Conservation (phyloP, 2,888 invertebrate species). For the Strigamia transsilvanica region DNA sequence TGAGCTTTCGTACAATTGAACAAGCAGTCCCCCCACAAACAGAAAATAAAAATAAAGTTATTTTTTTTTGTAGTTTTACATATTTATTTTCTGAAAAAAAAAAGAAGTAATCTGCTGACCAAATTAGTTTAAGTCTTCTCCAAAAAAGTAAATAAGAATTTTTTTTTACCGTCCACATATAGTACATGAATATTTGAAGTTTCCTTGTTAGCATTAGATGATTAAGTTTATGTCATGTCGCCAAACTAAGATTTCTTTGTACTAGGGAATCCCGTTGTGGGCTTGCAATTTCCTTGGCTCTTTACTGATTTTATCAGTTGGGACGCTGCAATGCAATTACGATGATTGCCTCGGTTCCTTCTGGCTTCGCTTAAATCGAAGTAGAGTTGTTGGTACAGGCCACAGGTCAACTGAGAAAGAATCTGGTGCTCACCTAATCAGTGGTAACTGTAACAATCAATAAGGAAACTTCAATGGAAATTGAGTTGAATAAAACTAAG, state of each 20-base stretch:
- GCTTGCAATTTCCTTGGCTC: constrained; percentile 41
- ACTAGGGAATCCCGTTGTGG: constrained; percentile 22
- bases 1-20: too few species aligned
- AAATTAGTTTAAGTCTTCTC: too few species aligned
- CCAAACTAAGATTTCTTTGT: constrained; percentile 45
- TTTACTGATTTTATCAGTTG: constrained; percentile 43
- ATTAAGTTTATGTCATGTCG: constrained; percentile 27
- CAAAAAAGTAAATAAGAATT: not conserved
- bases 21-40: too few species aligned
- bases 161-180: not conserved
- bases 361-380: constrained; percentile 43
- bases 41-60: too few species aligned
- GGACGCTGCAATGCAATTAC: constrained; percentile 45
- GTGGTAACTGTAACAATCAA: constrained; percentile 9
- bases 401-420: constrained; percentile 43
- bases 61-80: too few species aligned
- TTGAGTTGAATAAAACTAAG: not conserved
- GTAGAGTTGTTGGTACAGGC: constrained; percentile 39
- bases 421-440: constrained; percentile 37
- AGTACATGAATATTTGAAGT: not conserved
- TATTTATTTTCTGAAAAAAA: too few species aligned
- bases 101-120: too few species aligned
- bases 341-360: constrained; percentile 36
- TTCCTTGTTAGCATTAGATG: not conserved
- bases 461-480: not conserved